Evolutionary conservation across 1,140 invertebrate species (phyloP), one percentile per base, ranked within the genome.

Genomic region (Sitophilus oryzae): DNA sequence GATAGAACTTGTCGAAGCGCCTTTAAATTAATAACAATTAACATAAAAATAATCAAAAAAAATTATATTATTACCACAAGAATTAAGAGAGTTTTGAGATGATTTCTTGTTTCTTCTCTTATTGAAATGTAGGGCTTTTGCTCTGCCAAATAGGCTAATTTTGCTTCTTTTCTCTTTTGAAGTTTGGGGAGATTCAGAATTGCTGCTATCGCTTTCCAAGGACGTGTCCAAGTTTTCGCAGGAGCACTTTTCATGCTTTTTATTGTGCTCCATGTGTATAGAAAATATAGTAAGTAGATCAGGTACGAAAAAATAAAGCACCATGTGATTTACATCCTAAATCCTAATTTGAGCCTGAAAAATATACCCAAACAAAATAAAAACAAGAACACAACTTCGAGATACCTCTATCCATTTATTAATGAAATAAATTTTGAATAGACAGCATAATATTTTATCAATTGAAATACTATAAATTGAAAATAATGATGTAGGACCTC

Each of bases 151-250:
- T 18, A 70, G 49, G 43, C 58, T 63, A 18, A 70, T 61, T 49
- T 64, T 69, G 47, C 63, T 62, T 46, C 63, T 65, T 58, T 66
- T 62, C 18, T 65, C 60, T 52, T 66, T 62, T 1, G 59, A 23
- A 0, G 20, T 22, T 11, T 50, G 21, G 1, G 51, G 53, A 10
- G 63, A 56, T 43, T 65, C 65, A 2, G 59, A 59, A 25, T 48
- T 52, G 38, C 65, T 68, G 30, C 56, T 51, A 36, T 66, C 63
- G 46, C 64, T 64, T 25, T 67, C 62, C 21, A 56, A 40, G 3
- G 61, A 52, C 5, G 37, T 43, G 15, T 66, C 62, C 11, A 46
- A 21, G 21, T 56, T 58, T 34, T 68, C 66, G 51, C 66, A 67
- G 40, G 54, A 62, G 52, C 67, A 69, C 45, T 66, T 65, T 36